Base-by-base conservation (phyloP, 2,888 invertebrate species). In the Eustalomyia histrio region DNA sequence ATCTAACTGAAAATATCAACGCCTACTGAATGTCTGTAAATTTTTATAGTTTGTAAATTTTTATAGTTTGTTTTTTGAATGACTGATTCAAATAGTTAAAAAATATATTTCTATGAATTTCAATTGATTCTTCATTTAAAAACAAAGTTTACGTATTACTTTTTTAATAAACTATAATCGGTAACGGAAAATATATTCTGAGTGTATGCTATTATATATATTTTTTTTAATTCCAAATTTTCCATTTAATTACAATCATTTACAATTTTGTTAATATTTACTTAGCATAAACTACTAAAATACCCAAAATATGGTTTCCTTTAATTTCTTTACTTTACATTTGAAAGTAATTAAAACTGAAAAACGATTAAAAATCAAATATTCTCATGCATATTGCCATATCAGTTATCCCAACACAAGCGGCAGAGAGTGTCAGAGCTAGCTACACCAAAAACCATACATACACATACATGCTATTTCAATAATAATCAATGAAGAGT, bases 401-500 rank as follows among this genome's bases (percentile, higher is more conserved):
- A 79, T 57, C 72, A 61, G 17, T n/a, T 67, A 50, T 61, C 61
- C 64, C 29, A 58, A 53, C 55, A 39, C 63, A 24, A 47, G 58
- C 50, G 12, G 21, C 29, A 52, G 43, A 52, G 69, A 71, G 33
- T 75, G 58, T 75, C 58, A 47, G 29, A 29, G 57, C 35, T 53
- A 52, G 53, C 33, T 12, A 57, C 52, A 50, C 47, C 35, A 14
- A 14, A 21, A 64, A 12, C 9, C 17, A 2, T 24, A 53, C 33
- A 52, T 47, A 47, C 21, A 8, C 52, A 53, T 63, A 63, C 43
- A 67, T 24, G n/a, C 29, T 21, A 21, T 64, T 81, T 81, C 81
- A 81, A 81, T 81, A 81, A 81, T 81, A 81, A 81, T 81, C 81
- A 78, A 78, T 81, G 78, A 74, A 78, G 78, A 81, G 78, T 78